Base-by-base conservation (phyloP, 1,140 invertebrate genomes). In the Dysdera silvatica region DNA sequence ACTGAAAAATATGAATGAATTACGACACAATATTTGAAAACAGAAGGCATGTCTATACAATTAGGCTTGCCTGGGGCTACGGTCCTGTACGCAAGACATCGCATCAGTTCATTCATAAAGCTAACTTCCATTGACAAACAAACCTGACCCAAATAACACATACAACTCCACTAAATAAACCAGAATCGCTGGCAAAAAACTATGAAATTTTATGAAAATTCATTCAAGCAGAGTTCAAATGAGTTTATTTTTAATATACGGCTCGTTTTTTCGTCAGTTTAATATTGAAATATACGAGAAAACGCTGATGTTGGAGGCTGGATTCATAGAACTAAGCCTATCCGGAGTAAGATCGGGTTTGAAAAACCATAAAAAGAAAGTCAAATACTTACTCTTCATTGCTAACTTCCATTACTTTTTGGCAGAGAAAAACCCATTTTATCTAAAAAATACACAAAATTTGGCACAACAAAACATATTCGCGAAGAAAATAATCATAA, bases 361-460 rank as follows among this genome's bases (percentile, higher is more conserved):
- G 12, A 6, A 28, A 53, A 48, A n/a, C 40, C 16, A 48, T 23
- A 24, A 45, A 16, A 55, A 63, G 32, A 18, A 40, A 31, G 23
- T 49, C 48, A 31, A 20, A 65, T 68, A 73, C 71, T 73, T 72
- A 73, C 72, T 73, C 72, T 68, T 73, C 72, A 70, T 70, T 69
- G 70, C 65, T 67, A 67, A 71, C 72, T 71, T 73, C 72, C 69
- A 71, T 73, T 68, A 70, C 72, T 70, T 72, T 73, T 67, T 66
- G 29, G 45, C 24, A 41, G 40, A 43, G 43, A 26, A 28, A 31
- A 18, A 20, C 41, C 55, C 65, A 67, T 67, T 58, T 57, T 63
- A 67, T 24, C 20, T 14, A 59, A 20, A 51, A 47, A 33, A 53
- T n/a, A 56, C 35, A 37, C 35, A 54, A 54, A 54, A 41, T 49